Conservation (phyloP, 37 sponge, comb jelly and placozoan species). For the Hormiphora californensis region DNA sequence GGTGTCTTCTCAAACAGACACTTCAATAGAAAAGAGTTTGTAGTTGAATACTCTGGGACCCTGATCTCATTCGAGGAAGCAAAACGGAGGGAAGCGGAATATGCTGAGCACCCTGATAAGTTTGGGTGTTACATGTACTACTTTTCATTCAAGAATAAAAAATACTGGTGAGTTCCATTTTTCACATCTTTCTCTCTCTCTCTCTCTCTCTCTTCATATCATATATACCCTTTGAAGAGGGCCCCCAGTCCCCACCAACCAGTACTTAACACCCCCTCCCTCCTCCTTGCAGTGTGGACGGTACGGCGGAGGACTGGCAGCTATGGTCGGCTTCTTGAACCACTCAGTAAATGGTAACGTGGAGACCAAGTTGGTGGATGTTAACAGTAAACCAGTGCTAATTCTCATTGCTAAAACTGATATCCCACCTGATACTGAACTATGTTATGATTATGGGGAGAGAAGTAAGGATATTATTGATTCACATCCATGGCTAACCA, state of each 20-base stretch:
- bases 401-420: conserved; percentile 16
- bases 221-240: neutral
- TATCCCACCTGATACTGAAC: conserved; percentile 13
- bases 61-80: conserved; percentile 69
- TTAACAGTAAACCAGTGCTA: conserved; percentile 20
- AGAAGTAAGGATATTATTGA: conserved; percentile 57
- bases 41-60: conserved; percentile 72
- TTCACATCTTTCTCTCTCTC: neutral
- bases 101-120: conserved; percentile 61
- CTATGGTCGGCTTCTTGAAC: conserved; percentile 34
- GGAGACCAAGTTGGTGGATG: conserved; percentile 25
- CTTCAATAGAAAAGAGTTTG: conserved; percentile 67
- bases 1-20: conserved; percentile 70
- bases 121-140: conserved; percentile 97
- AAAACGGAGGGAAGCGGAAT: conserved; percentile 65
- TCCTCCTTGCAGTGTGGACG: conserved; percentile 24
- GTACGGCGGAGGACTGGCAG: conserved; percentile 55
- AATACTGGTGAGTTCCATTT: conserved; percentile 49
- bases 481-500: conserved; percentile 78
- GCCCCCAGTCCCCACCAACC: neutral
- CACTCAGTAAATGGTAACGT: conserved; percentile 38
- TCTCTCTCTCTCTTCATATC: neutral
- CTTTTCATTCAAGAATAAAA: conserved; percentile 63
- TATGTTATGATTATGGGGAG: conserved; percentile 44
- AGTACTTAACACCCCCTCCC: neutral